Evolutionary conservation across 1,140 invertebrate genomes (phyloP), one percentile per base, ranked within the genome.

Genomic region (Pomphorhynchus laevis): DNA sequence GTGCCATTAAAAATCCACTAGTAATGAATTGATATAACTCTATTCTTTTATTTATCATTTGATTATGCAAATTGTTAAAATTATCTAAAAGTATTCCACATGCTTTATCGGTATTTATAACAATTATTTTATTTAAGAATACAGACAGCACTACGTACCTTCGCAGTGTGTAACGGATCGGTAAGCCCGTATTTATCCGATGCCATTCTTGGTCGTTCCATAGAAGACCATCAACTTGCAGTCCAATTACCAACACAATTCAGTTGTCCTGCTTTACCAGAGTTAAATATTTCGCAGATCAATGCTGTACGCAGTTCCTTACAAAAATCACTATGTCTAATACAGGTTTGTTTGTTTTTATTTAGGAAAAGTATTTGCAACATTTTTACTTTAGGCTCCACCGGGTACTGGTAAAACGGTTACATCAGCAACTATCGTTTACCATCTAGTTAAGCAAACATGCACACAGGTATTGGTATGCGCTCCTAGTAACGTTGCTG

Each of bases 221-320:
- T 82, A 0, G 84, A 95, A 50, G 89, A 98, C 51, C 71, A 86
- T 8, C 50, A 84, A 1, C 53, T 64, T 20, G 62, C 62, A 42
- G 73, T 71, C 47, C 71, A 76, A 44, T 59, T 86, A 11, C 84
- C 84, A 0, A 91, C 91, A 53, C 71, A 89, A 46, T 91, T 89
- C 51, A 82, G 76, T 39, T 84, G 82, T 1, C 82, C 82, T 0
- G 82, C 91, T 53, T 57, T 98, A 35, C 89, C 89, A 0, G 84
- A 95, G 52, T 63, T 98, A 4, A 98, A 98, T 58, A 67, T 80
- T 44, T 89, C 77, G 0, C 77, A 84, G 62, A 79, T 89, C 0
- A 91, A 84, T 58, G 89, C 89, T n/a, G 84, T 99, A 0, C 91
- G 91, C 53, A 82, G 89, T 53, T 84, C 84, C 0, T 62, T 98